phyloP scores from a whole-genome alignment of 2,888 invertebrate genomes.

The Leptinotarsa juncta region DNA sequence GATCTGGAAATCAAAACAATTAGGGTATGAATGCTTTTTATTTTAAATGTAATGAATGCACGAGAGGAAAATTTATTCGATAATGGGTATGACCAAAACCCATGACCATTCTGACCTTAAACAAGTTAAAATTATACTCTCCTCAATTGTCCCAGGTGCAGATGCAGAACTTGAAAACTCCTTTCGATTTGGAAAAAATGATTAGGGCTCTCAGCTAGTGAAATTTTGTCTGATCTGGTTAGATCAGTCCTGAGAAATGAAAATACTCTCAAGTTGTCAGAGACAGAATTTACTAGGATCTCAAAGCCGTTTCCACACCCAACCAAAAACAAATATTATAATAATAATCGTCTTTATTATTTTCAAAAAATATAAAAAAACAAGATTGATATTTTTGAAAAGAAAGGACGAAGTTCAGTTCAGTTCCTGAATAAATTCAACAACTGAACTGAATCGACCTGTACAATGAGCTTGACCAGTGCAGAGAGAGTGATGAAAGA shows the following conservation, averaged over 20 bases:
- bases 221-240: background rate
- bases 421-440: too few species aligned
- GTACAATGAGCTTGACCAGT: slow-evolving; percentile 1
- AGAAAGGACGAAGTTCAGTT: too few species aligned
- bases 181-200: background rate
- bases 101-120: background rate
- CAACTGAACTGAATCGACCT: background rate
- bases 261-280: background rate
- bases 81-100: background rate
- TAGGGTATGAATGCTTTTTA: background rate
- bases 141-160: background rate
- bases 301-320: background rate
- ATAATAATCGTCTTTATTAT: too few species aligned
- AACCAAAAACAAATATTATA: background rate
- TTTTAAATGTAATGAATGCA: background rate
- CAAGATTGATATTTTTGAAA: too few species aligned
- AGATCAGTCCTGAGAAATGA: background rate
- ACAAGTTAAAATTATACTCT: background rate
- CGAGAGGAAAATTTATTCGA: background rate
- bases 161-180: background rate
- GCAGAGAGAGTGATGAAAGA: background rate
- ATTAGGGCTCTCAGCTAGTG: background rate
- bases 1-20: background rate
- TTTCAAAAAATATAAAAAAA: too few species aligned
- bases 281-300: background rate